Percentiles rank a stretch among this genome's conserved stretches.
These are phyloP conservation scores for Pseudomyrmex dendroicus DNA, from an alignment of 1,140 invertebrate species.

Conservation along the genomic window DNA sequence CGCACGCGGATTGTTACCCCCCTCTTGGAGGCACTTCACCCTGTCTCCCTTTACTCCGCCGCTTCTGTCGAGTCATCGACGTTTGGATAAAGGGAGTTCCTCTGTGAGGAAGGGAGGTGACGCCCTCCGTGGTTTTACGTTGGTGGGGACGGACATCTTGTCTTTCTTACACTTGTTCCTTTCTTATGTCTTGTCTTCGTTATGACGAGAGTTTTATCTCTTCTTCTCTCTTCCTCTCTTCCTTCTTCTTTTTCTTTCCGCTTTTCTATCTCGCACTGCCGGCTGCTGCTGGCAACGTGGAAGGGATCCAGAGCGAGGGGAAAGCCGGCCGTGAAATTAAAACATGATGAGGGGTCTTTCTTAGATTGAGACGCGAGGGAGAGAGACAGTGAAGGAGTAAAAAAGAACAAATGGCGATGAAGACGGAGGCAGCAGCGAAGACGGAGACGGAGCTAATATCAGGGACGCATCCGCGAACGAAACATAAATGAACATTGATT, in stretches of 20 bases:
- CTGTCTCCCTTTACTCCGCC: conserved; percentile 5
- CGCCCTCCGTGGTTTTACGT: conserved; percentile 30
- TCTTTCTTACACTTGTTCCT: conserved; percentile 20
- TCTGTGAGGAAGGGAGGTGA: conserved; percentile 51
- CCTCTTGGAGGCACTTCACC: conserved; percentile 25
- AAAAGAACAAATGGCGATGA: conserved; percentile 39
- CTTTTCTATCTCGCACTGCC: conserved; percentile 57
- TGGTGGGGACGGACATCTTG: conserved; percentile 32
- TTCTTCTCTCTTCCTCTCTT: conserved; percentile 11
- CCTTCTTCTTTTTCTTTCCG: conserved; percentile 29
- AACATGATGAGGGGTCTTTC: conserved; percentile 80
- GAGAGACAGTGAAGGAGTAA: conserved; percentile 57
- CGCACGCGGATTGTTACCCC: conserved; percentile 28
- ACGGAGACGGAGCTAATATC: conserved; percentile 43
- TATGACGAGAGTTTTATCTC: conserved; percentile 14
- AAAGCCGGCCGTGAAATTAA: conserved; percentile 83
- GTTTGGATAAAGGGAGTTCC: conserved; percentile 54
- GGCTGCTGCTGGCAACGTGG: conserved; percentile 61
- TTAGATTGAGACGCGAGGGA: conserved; percentile 80
- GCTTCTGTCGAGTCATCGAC: conserved; percentile 36
- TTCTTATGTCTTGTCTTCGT: conserved; percentile 1
- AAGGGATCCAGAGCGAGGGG: conserved; percentile 73
- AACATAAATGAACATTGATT: conserved; percentile 51
- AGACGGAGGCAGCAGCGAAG: conserved; percentile 23
- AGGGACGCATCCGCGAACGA: conserved; percentile 56